phyloP scores from a whole-genome alignment of 2,888 invertebrate genomes.

The Nomada lathburiana region DNA sequence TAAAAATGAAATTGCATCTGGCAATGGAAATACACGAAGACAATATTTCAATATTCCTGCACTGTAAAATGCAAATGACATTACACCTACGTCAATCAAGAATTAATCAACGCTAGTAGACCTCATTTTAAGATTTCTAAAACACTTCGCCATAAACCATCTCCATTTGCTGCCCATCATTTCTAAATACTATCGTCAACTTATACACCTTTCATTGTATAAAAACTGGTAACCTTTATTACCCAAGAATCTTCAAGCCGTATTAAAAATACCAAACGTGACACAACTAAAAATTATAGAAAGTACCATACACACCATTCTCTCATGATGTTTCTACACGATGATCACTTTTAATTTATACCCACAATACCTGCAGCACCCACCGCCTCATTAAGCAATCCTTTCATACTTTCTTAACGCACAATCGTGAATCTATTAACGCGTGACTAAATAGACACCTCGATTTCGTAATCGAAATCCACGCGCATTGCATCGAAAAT shows the following conservation, averaged over 20 bases:
- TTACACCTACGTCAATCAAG: too few relatives aligned
- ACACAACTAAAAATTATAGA: neutral
- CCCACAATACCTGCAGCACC: neutral
- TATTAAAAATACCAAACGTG: neutral
- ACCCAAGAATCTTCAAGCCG: neutral
- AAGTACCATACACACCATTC: neutral
- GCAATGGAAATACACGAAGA: too few relatives aligned
- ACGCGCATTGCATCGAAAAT: conserved; percentile 19
- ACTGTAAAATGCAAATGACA: too few relatives aligned
- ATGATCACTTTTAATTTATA: neutral
- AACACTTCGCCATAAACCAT: neutral
- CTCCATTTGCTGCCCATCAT: neutral
- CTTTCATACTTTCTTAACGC: neutral
- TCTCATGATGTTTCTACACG: neutral
- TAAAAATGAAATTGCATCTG: too few relatives aligned
- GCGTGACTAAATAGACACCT: conserved; percentile 17
- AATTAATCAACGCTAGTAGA: too few relatives aligned
- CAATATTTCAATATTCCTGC: too few relatives aligned
- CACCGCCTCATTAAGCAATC: conserved; percentile 5
- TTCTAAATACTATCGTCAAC: neutral
- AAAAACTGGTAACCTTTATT: neutral
- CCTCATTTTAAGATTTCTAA: too few relatives aligned
- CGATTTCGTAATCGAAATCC: conserved; percentile 33
- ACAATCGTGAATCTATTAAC: conserved; percentile 15
- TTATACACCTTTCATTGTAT: neutral